Base-by-base conservation (phyloP, 2,888 invertebrate genomes). In the Alviniconcha strummeri region DNA sequence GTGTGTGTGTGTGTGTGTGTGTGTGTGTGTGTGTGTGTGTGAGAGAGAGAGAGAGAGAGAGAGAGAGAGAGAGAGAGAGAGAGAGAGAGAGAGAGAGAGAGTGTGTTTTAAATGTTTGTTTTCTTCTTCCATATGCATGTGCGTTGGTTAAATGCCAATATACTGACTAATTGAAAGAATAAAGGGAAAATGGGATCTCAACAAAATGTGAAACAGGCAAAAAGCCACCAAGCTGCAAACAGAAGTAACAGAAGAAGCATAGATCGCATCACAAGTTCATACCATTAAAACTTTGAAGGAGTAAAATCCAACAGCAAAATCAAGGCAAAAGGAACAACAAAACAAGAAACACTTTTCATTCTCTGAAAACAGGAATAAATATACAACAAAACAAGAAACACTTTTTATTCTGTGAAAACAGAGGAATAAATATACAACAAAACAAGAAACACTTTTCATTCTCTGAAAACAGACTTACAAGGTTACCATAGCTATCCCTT, bases 41-140 rank as follows among this genome's bases (percentile, higher is more conserved):
- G 69, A 72, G 36, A 72, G 72, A 72, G 72, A 72, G 36, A 72
- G 19, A 72, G 36, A 19, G 36, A 72, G 19, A 72, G 72, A 72
- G 36, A 36, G 36, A 72, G 36, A 72, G 72, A 72, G 19, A 36
- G 36, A 72, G 72, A 36, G 72, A 72, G 19, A 72, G 72, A 72
- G 72, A 72, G 36, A 72, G 36, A 36, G 72, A 72, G 36, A 72
- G 72, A 72, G 72, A 72, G 36, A 36, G 5, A 72, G 36, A 72
- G 19, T 19, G 52, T 13, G 72, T 36, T 36, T 36, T 36, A 36
- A 36, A 36, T 36, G 36, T 36, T 36, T 36, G 0, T 36, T 36
- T 36, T 36, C 36, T 36, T 36, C 36, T 36, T 36, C 36, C 36
- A 36, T 36, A 36, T 36, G 36, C 36, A 1, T 36, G 36, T 36